Percentiles rank a stretch among this genome's conserved stretches.
phyloP scores from a whole-genome alignment of 2,888 invertebrate species.

The Choristoneura rosaceana region DNA sequence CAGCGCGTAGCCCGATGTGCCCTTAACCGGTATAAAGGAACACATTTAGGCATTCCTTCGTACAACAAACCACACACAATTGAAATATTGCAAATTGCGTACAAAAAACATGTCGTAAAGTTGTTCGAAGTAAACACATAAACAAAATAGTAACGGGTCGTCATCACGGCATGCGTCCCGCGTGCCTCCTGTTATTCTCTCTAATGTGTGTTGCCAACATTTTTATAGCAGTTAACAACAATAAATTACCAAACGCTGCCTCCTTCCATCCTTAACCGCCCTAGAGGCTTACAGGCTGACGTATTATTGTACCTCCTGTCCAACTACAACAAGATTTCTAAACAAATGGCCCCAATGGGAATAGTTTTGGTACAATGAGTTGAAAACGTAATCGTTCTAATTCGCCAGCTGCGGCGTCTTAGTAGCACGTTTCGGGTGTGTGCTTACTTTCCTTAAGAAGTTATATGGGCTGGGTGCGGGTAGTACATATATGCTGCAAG shows the following conservation, averaged over 20 bases:
- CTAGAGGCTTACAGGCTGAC: conserved; percentile 58
- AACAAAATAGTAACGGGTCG: conserved; percentile 28
- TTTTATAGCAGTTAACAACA: conserved; percentile 43
- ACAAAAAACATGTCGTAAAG: conserved; percentile 25
- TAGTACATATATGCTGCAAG: neutral
- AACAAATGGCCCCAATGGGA: conserved; percentile 45
- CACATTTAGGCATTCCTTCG: neutral
- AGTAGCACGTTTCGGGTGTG: conserved; percentile 12
- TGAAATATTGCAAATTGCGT: conserved; percentile 20
- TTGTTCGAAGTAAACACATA: conserved; percentile 20
- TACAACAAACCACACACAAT: conserved; percentile 1
- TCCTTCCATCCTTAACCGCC: conserved; percentile 49
- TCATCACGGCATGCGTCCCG: conserved; percentile 64
- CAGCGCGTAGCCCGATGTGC: too few relatives aligned
- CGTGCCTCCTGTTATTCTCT: conserved; percentile 49
- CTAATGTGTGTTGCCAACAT: conserved; percentile 44
- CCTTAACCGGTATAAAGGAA: neutral
- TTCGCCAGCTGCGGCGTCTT: conserved; percentile 34
- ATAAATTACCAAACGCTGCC: conserved; percentile 35
- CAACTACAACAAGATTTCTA: conserved; percentile 50
- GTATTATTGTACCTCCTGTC: conserved; percentile 51
- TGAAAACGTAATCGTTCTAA: conserved; percentile 35
- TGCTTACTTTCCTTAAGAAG: conserved; percentile 8
- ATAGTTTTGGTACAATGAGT: conserved; percentile 41
- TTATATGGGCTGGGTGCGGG: conserved; percentile 13